Conservation (phyloP, 2,888 invertebrate genomes). For the Limnephilus rhombicus region DNA sequence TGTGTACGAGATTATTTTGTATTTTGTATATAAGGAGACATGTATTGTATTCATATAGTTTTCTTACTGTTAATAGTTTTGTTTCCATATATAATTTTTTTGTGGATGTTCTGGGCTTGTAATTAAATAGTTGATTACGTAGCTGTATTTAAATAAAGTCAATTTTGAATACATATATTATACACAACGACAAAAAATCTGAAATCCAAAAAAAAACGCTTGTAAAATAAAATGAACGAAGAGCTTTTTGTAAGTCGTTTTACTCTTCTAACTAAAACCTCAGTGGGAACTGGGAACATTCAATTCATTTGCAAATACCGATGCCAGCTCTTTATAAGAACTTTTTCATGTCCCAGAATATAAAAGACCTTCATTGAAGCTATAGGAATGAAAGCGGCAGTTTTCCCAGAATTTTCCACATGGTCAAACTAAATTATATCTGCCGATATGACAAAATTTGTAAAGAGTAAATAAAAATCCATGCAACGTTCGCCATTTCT, state of each 20-base stretch:
- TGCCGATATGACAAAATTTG: slow-evolving; percentile 61
- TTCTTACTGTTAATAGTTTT: too few species aligned
- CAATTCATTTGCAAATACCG: slow-evolving; percentile 1
- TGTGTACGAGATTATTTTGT: too few species aligned
- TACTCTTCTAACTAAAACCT: background rate
- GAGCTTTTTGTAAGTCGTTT: slow-evolving; percentile 1
- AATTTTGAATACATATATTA: background rate
- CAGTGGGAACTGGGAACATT: slow-evolving; percentile 1
- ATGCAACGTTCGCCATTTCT: slow-evolving; percentile 52
- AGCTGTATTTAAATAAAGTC: background rate
- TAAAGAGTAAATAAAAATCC: slow-evolving; percentile 62
- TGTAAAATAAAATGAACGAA: background rate
- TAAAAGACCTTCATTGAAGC: slow-evolving; percentile 17
- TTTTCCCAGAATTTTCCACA: slow-evolving; percentile 47
- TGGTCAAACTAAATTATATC: slow-evolving; percentile 57
- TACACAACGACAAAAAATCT: background rate
- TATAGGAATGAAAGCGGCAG: slow-evolving; percentile 32
- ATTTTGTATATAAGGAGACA: too few species aligned
- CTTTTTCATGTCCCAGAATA: slow-evolving; percentile 28
- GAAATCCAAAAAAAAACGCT: background rate
- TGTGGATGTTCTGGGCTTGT: too few species aligned
- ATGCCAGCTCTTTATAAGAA: slow-evolving; percentile 20
- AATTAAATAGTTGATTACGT: too few species aligned
- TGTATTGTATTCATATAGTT: too few species aligned
- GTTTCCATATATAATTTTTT: too few species aligned